Evolutionary conservation across 35 echinoderm and acorn worm genomes (phyloP).

Genomic region (Ptychodera flava): DNA sequence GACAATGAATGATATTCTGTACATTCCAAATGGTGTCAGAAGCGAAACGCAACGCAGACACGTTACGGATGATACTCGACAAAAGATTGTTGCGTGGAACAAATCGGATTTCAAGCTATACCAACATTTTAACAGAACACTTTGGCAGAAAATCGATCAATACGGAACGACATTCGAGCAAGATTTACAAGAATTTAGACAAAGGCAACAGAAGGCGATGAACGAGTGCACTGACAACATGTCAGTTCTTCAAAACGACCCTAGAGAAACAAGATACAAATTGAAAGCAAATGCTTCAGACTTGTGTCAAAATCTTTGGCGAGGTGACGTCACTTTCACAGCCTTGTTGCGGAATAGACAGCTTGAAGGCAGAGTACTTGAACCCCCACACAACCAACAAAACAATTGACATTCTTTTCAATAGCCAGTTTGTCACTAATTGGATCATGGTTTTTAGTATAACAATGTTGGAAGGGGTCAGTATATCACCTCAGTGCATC

Average conservation of each 20-base stretch:
- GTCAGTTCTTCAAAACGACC: background rate
- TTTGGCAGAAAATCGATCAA: constrained; percentile 26
- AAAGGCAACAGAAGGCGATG: background rate
- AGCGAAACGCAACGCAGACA: background rate
- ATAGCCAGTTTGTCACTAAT: too few relatives aligned
- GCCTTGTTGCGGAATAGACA: background rate
- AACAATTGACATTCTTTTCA: too few relatives aligned
- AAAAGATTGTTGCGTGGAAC: constrained; percentile 24
- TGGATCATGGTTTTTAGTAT: too few relatives aligned
- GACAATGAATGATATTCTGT: constrained; percentile 43
- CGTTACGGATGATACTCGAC: background rate
- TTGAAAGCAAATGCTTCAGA: background rate
- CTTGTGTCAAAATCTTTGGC: background rate
- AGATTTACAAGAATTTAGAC: constrained; percentile 14
- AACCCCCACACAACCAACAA: too few relatives aligned
- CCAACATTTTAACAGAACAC: constrained; percentile 21
- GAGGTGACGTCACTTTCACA: background rate
- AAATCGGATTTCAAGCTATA: constrained; percentile 16
- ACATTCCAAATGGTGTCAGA: constrained; percentile 28
- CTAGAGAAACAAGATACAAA: background rate
- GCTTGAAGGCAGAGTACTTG: background rate
- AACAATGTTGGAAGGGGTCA: too few relatives aligned
- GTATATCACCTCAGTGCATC: too few relatives aligned
- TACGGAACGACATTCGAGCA: constrained; percentile 10
- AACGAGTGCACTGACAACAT: background rate